Percentiles rank a stretch among this genome's conserved stretches.
These are phyloP conservation scores for Anodontia alba DNA, from an alignment of 2,888 invertebrate genomes.

Conservation along the genomic window DNA sequence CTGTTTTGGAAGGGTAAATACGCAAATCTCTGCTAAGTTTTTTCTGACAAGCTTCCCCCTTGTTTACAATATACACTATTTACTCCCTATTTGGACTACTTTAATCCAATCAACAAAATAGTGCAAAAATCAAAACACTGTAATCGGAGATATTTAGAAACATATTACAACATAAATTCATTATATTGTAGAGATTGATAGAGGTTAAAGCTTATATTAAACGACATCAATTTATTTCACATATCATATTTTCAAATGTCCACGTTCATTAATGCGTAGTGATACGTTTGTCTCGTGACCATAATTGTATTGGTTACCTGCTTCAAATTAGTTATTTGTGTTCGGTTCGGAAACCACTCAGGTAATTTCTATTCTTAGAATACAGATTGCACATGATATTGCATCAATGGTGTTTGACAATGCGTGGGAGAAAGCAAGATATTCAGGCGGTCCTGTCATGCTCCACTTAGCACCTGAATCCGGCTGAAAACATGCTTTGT, in stretches of 20 bases:
- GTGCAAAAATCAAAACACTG: neutral
- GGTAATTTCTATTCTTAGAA: conserved; percentile 2
- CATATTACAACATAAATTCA: neutral
- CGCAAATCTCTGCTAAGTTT: neutral
- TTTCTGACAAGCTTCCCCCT: neutral
- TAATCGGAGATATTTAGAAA: too few species aligned
- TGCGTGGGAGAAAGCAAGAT: too few species aligned
- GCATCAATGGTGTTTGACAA: too few species aligned
- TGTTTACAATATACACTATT: conserved; percentile 8
- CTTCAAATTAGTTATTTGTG: neutral
- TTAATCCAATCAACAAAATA: neutral
- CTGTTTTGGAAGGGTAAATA: neutral
- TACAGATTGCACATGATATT: neutral
- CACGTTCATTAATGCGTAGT: neutral
- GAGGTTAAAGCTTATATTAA: neutral
- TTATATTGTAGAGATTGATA: too few species aligned
- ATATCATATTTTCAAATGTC: neutral
- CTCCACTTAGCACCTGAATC: too few species aligned
- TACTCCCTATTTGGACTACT: neutral
- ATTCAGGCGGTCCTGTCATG: too few species aligned
- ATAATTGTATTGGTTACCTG: neutral
- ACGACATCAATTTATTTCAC: neutral
- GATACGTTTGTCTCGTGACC: neutral
- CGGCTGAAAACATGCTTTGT: too few species aligned
- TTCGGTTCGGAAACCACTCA: neutral